Conservation (phyloP, 35 echinoderm and acorn worm genomes). For the Hemicentrotus pulcherrimus region DNA sequence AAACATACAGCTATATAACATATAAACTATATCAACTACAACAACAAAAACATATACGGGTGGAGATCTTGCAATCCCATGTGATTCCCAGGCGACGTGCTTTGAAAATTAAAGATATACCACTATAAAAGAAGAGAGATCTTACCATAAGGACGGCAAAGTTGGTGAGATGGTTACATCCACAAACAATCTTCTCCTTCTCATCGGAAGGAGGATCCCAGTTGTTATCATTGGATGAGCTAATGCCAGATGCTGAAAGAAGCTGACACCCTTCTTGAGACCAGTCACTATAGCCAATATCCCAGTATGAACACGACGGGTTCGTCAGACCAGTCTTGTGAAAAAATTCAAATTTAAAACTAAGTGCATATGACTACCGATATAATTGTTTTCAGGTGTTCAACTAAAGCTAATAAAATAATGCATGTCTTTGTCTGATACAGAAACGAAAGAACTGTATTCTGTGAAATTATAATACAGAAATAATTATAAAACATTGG, state of each 20-base stretch:
- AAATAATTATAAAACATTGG: no score
- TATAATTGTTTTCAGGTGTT: no score
- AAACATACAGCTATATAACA: no score
- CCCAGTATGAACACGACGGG: neutral
- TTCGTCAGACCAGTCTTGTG: neutral
- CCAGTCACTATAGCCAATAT: neutral
- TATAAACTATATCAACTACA: no score
- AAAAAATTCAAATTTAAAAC: neutral
- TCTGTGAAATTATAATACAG: neutral
- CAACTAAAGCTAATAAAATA: no score
- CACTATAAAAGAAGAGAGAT: neutral
- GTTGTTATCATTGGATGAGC: neutral
- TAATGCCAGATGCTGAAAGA: neutral
- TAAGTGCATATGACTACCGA: neutral
- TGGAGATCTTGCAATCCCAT: no score
- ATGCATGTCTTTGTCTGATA: no score
- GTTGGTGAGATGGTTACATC: constrained; percentile 33
- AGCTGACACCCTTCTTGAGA: neutral
- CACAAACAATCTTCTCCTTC: neutral
- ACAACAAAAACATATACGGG: no score
- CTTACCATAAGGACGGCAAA: constrained; percentile 23
- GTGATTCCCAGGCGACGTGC: no score
- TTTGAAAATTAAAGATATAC: no score
- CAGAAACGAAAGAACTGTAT: no score
- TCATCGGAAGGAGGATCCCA: neutral